Evolutionary conservation across 2,113 vertebrate genomes (phyloP), one percentile per base, ranked within the genome.

Genomic region (Misgurnus mizolepis): DNA sequence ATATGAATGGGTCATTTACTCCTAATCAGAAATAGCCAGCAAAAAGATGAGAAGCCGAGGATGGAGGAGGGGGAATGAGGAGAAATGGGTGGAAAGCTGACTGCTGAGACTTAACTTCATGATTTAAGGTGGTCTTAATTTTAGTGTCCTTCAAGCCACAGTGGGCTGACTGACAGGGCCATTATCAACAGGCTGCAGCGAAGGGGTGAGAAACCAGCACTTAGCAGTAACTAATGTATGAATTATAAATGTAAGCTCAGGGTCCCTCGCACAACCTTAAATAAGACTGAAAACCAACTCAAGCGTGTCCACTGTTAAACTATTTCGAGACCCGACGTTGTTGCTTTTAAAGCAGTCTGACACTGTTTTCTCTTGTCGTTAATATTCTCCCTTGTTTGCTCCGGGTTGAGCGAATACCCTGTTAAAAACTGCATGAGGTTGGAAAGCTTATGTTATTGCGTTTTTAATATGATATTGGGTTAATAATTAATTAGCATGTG

Each of bases 81-180:
- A 67, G 1, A 10, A 10, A 40, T 45, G 5, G 17, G 14, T 34
- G 5, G n/a, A 61, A 22, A 50, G 2, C 27, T 5, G 39, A 9
- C 58, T 79, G 45, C 43, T 60, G 6, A 75, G 14, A 9, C n/a
- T 61, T 10, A 47, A 47, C 10, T 56, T 69, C n/a, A 15, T 71
- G 82, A 77, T 80, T 83, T 80, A 77, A 60, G 60, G 43, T 34
- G 22, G 69, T n/a, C 60, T 72, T 80, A 41, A 17, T 65, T 56
- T 5, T 67, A 65, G 65, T 53, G 73, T 80, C 82, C 82, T 84
- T 80, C 82, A 84, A 67, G 73, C 49, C 11, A 58, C 78, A 77
- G 60, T 77, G 73, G 43, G 72, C 78, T 80, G 72, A 83, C 66
- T 80, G 82, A 80, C 78, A 72, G 79, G 40, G 9, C 72, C 73